A percentile compares a stretch with the other conserved stretches of the same genome.
Conservation (phyloP, 2,113 vertebrate genomes). For the Oryzias celebensis region DNA sequence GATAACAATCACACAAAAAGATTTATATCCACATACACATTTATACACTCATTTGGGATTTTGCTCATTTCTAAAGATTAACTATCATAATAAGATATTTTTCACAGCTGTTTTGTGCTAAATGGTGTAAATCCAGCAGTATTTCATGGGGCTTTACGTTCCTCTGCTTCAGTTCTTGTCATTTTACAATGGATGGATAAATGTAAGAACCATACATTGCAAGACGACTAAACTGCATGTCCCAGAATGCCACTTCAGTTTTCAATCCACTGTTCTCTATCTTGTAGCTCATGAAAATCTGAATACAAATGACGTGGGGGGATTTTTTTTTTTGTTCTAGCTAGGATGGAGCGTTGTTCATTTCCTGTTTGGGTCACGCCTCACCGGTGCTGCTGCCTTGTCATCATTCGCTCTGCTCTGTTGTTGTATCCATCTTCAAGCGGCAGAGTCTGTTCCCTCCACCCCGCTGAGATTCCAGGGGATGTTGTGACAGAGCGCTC, state of each 20-base stretch:
- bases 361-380: slow-evolving; percentile 19
- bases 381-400: slow-evolving; percentile 18
- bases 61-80: too few species aligned
- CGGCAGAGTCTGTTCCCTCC: slow-evolving; percentile 14
- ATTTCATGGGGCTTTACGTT: too few species aligned
- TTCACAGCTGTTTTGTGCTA: too few species aligned
- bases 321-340: slow-evolving; percentile 39
- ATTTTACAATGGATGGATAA: too few species aligned
- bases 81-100: too few species aligned
- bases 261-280: slow-evolving; percentile 29
- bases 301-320: slow-evolving; percentile 50
- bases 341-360: slow-evolving; percentile 16
- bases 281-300: slow-evolving; percentile 36
- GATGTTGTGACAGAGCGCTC: slow-evolving; percentile 30
- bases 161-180: too few species aligned
- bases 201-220: too few species aligned
- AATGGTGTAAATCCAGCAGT: too few species aligned
- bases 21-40: too few species aligned
- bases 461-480: slow-evolving; percentile 1
- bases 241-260: slow-evolving; percentile 11
- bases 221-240: too few species aligned
- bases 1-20: too few species aligned
- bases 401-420: slow-evolving; percentile 34
- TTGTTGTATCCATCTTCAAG: slow-evolving; percentile 25
- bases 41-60: too few species aligned